Base-by-base conservation (phyloP, 2,888 invertebrate genomes). In the Disparrhopalites patrizii region DNA sequence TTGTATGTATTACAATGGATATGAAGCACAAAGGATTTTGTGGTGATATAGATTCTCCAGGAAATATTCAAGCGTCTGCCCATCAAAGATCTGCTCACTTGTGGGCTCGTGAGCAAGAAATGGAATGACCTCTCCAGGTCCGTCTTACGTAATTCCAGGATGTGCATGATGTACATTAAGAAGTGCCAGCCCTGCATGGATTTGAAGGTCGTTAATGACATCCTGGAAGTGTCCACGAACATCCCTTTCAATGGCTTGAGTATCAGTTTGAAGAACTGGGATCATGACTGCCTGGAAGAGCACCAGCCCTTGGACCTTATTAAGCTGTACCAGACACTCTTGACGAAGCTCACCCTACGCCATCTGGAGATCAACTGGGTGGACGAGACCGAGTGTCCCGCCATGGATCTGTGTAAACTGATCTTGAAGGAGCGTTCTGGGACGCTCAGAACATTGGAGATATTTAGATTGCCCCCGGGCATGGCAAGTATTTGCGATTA, bases 361-460 rank as follows among this genome's bases (percentile, higher is more conserved):
- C 20, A 43, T 15, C n/a, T 43, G n/a, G 43, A 43, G n/a, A 43
- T 43, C 20, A 43, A 43, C 43, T 43, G 43, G 43, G 43, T 43
- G 43, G 43, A 43, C 20, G 5, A 10, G n/a, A 43, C 20, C n/a
- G n/a, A 43, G 43, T 43, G 43, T 43, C 43, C 43, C 4, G 43
- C n/a, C 5, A 4, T 43, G 43, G 43, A 43, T 5, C 20, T 43
- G n/a, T 4, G 15, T 4, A 43, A 43, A 43, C 15, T 20, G 7
- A 20, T 43, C 20, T n/a, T 43, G n/a, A 5, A 15, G 43, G 15
- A 15, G n/a, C 15, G 43, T 18, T 5, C 43, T 5, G 15, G 5
- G 8, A 4, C 15, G 5, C 43, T 43, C n/a, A 43, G 20, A 43
- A 20, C n/a, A 15, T 15, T 43, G 43, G 43, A 43, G 20, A 43